Evolutionary conservation across 2,113 vertebrate genomes (phyloP).

Genomic region (Onychostoma macrolepis): DNA sequence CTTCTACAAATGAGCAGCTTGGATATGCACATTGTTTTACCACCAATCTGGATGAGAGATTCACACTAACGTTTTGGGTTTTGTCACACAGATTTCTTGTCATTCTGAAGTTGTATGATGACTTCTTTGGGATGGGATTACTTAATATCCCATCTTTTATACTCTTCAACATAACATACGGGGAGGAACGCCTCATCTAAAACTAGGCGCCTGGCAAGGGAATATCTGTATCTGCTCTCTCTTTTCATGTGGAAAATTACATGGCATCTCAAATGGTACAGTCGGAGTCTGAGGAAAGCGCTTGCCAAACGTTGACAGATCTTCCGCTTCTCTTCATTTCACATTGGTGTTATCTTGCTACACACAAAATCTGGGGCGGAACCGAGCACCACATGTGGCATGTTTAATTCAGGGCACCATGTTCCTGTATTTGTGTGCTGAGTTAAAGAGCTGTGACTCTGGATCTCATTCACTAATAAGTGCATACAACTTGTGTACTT

Average conservation of each 20-base stretch:
- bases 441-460: background rate
- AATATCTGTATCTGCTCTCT: slow-evolving; percentile 45
- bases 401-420: slow-evolving; percentile 70
- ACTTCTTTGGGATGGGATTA: slow-evolving; percentile 16
- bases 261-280: slow-evolving; percentile 49
- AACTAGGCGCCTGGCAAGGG: slow-evolving; percentile 32
- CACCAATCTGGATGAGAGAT: background rate
- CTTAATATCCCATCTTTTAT: slow-evolving; percentile 39
- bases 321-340: slow-evolving; percentile 17
- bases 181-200: slow-evolving; percentile 21
- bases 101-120: background rate
- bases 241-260: slow-evolving; percentile 61
- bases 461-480: background rate
- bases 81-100: slow-evolving; percentile 18
- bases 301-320: slow-evolving; percentile 3
- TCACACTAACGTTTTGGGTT: background rate
- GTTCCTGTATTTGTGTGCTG: background rate
- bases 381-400: slow-evolving; percentile 50
- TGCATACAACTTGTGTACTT: background rate
- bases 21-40: background rate
- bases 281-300: slow-evolving; percentile 10
- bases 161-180: slow-evolving; percentile 29
- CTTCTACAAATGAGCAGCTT: background rate
- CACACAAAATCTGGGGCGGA: slow-evolving; percentile 53
- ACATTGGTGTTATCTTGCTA: slow-evolving; percentile 34